These are phyloP conservation scores for Troides oblongomaculatus DNA, from an alignment of 2,888 invertebrate genomes.

Conservation along the genomic window DNA sequence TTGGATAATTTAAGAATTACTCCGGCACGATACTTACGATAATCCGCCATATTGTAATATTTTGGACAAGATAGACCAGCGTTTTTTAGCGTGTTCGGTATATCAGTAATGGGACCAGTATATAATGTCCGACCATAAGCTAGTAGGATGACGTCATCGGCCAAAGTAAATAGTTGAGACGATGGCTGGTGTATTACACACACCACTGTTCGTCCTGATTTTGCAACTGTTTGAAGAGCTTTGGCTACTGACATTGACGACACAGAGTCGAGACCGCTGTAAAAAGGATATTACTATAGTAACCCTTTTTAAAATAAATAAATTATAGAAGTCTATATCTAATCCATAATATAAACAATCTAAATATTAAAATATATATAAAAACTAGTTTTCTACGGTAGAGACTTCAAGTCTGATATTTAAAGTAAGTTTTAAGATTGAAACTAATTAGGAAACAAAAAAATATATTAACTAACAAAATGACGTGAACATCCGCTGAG, in stretches of 20 bases:
- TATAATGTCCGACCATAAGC: slow-evolving; percentile 85
- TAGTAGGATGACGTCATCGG: slow-evolving; percentile 86
- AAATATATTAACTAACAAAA: too few species aligned
- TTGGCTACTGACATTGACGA: slow-evolving; percentile 84
- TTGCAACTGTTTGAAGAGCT: slow-evolving; percentile 82
- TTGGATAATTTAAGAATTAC: background rate
- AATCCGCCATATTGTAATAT: slow-evolving; percentile 90
- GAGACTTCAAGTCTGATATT: too few species aligned
- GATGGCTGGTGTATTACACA: slow-evolving; percentile 91
- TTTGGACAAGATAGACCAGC: slow-evolving; percentile 84
- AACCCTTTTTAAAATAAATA: background rate
- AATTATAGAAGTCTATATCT: background rate
- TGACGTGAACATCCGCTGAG: too few species aligned
- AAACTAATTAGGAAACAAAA: too few species aligned
- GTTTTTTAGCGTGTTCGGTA: slow-evolving; percentile 80
- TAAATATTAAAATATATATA: too few species aligned
- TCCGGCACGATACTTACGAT: slow-evolving; percentile 73
- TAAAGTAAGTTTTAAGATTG: too few species aligned
- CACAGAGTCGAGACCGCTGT: slow-evolving; percentile 82
- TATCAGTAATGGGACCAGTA: slow-evolving; percentile 80
- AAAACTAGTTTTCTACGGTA: too few species aligned
- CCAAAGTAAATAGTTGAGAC: slow-evolving; percentile 85
- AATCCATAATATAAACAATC: too few species aligned
- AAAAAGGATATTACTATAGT: slow-evolving; percentile 27
- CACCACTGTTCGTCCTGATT: slow-evolving; percentile 84